phyloP scores from a whole-genome alignment of 2,797 vertebrate genomes.

The Acanthopagrus latus region DNA sequence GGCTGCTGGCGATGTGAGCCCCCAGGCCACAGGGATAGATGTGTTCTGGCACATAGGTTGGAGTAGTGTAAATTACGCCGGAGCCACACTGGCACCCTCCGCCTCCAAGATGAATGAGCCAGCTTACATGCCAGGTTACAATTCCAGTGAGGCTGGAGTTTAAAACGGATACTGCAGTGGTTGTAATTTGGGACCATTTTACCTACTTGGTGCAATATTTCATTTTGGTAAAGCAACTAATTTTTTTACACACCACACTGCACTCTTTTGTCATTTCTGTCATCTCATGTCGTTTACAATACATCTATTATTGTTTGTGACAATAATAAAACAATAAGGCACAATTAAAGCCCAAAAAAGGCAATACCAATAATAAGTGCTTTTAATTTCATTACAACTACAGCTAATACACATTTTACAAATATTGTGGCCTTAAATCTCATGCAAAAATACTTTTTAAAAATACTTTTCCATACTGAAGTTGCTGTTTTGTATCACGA shows the following conservation, averaged over 20 bases:
- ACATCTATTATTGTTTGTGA: conserved; percentile 1
- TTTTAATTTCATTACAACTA: not conserved
- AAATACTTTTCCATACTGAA: not conserved
- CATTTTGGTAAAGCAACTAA: conserved; percentile 40
- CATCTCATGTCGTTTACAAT: too few species aligned
- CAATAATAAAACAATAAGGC: not conserved
- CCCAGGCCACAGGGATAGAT: conserved; percentile 73
- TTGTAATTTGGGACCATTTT: conserved; percentile 57
- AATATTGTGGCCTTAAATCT: not conserved
- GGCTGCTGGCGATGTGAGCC: conserved; percentile 54
- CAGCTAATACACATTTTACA: not conserved
- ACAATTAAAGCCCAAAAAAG: not conserved
- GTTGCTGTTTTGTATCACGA: not conserved
- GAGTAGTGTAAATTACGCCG: conserved; percentile 76
- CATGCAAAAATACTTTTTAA: not conserved
- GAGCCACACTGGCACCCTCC: conserved; percentile 70
- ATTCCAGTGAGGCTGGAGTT: conserved; percentile 58
- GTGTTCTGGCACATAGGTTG: conserved; percentile 68
- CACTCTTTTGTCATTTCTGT: too few species aligned
- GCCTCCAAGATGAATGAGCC: conserved; percentile 74
- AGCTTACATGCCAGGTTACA: conserved; percentile 67
- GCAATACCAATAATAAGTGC: not conserved
- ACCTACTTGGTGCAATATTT: conserved; percentile 48
- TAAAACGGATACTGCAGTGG: conserved; percentile 45
- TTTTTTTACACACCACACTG: not conserved